Evolutionary conservation across 2,113 vertebrate species (phyloP).

Genomic region (Coreoperca whiteheadi): DNA sequence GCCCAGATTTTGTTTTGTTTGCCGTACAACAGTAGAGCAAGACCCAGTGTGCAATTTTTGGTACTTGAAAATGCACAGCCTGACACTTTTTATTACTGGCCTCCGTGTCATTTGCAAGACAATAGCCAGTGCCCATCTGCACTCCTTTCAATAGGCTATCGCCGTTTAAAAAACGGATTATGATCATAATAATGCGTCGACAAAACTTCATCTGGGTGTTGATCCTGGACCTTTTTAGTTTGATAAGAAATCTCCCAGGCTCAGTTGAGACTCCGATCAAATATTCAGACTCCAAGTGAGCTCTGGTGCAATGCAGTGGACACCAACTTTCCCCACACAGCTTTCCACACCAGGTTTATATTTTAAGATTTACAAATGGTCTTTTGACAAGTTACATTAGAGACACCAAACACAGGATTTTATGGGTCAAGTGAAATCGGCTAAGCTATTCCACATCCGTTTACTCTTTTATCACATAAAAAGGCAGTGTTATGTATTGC

Average conservation of each 20-base stretch:
- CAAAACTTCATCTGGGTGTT: background rate
- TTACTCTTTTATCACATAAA: background rate
- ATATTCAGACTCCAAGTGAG: slow-evolving; percentile 18
- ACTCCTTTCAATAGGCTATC: background rate
- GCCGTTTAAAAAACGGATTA: background rate
- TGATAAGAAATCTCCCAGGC: background rate
- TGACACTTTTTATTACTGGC: slow-evolving; percentile 12
- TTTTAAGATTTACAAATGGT: background rate
- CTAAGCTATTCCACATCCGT: background rate
- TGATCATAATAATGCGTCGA: background rate
- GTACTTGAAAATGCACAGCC: slow-evolving; percentile 1
- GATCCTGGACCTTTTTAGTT: background rate
- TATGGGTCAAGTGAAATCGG: background rate
- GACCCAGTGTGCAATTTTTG: slow-evolving; percentile 4
- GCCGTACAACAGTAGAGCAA: slow-evolving; percentile 27
- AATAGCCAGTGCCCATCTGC: slow-evolving; percentile 37
- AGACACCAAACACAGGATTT: background rate
- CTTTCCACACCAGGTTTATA: background rate
- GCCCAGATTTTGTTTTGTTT: slow-evolving; percentile 24
- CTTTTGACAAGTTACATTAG: background rate
- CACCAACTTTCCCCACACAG: background rate
- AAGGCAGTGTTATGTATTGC: background rate
- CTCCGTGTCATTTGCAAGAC: slow-evolving; percentile 39
- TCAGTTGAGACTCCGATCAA: background rate
- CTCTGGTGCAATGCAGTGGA: slow-evolving; percentile 15